phyloP scores from a whole-genome alignment of 2,797 vertebrate genomes.

The Otolemur crassicaudatus region DNA sequence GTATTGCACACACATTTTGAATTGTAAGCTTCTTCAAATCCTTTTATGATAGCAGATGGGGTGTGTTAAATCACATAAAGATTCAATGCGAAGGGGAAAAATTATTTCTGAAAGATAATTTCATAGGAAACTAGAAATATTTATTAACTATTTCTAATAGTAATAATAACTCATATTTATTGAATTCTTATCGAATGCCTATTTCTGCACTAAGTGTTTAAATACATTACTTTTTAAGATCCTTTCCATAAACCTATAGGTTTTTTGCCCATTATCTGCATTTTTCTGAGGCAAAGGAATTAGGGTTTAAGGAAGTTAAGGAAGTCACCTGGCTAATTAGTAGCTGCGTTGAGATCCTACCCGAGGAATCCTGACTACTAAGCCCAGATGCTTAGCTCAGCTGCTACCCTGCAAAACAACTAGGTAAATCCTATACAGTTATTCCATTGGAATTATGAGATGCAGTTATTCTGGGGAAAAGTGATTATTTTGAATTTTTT shows the following conservation, averaged over 20 bases:
- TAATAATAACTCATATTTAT: background rate
- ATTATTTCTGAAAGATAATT: slow-evolving; percentile 47
- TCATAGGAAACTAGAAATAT: background rate
- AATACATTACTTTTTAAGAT: background rate
- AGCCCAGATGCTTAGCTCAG: background rate
- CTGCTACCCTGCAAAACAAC: background rate
- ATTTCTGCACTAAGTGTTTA: background rate
- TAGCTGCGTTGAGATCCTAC: background rate
- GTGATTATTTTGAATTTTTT: background rate
- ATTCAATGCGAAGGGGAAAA: slow-evolving; percentile 4
- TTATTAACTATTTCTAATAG: background rate
- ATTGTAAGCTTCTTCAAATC: background rate
- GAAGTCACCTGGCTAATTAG: background rate
- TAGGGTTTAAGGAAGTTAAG: background rate
- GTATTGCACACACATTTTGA: background rate
- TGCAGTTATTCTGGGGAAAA: background rate
- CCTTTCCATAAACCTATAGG: background rate
- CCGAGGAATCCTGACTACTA: background rate
- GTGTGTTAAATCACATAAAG: slow-evolving; percentile 18
- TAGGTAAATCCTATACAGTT: background rate
- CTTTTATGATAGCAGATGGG: background rate
- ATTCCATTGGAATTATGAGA: background rate
- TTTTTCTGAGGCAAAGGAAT: background rate
- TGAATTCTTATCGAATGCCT: background rate
- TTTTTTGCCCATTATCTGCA: background rate